A percentile compares a stretch with the other conserved stretches of the same genome.
These are phyloP conservation scores for Diphyllodes magnificus DNA, from an alignment of 2,113 vertebrate genomes.

Conservation along the genomic window DNA sequence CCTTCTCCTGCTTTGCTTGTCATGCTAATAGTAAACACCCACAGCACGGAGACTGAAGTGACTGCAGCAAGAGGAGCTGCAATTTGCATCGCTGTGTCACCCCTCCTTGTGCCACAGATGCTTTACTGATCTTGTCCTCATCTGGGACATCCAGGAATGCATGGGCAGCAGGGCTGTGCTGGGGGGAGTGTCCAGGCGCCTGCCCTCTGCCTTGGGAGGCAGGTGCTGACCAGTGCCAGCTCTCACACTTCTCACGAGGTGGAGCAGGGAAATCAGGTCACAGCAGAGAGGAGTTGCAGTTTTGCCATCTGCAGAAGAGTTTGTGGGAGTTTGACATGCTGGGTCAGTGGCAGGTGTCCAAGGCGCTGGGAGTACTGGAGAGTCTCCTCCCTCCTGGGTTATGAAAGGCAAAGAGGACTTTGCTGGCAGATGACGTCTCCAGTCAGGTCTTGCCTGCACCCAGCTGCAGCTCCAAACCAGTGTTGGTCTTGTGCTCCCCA, in stretches of 20 bases:
- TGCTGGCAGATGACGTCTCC: neutral
- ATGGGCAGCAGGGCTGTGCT: neutral
- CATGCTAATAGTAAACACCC: neutral
- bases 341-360: neutral
- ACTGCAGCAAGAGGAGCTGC: rapidly evolving
- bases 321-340: neutral
- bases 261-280: neutral
- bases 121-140: neutral
- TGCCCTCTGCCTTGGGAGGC: neutral
- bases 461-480: neutral
- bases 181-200: rapidly evolving
- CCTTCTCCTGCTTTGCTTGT: neutral
- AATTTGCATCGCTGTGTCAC: rapidly evolving
- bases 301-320: neutral
- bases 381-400: neutral
- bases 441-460: rapidly evolving
- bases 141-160: neutral
- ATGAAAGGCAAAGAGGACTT: neutral
- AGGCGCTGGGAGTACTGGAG: neutral
- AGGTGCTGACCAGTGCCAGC: neutral
- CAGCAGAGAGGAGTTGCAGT: neutral
- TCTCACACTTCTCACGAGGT: rapidly evolving
- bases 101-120: neutral
- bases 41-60: neutral
- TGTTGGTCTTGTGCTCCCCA: neutral